Conservation (phyloP, 2,113 vertebrate species). For the Ciconia maguari region DNA sequence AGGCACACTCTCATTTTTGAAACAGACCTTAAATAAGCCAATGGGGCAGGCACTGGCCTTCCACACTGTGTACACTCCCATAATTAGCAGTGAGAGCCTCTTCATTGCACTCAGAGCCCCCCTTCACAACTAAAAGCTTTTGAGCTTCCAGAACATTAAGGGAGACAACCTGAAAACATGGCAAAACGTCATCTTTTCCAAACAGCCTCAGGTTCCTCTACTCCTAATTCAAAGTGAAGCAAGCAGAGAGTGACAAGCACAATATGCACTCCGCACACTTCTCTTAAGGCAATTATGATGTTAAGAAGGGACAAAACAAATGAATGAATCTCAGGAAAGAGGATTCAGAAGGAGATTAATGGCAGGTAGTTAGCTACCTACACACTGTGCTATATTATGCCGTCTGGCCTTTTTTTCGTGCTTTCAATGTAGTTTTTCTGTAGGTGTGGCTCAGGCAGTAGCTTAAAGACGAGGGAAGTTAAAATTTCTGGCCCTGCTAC, state of each 20-base stretch:
- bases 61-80: fast-evolving
- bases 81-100: neutral
- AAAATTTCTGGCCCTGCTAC: neutral
- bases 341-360: neutral
- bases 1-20: neutral
- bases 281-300: neutral
- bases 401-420: neutral
- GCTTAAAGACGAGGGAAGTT: neutral
- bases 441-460: neutral
- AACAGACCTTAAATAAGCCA: neutral
- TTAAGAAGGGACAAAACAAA: neutral
- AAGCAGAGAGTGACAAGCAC: neutral
- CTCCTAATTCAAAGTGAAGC: neutral
- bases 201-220: neutral
- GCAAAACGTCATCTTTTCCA: neutral
- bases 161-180: neutral
- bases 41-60: neutral
- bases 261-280: neutral
- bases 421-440: neutral
- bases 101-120: neutral
- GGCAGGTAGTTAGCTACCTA: neutral
- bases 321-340: neutral
- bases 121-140: neutral
- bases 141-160: neutral
- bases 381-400: neutral